Evolutionary conservation across 2,113 vertebrate species (phyloP).

Genomic region (Ellobius talpinus): DNA sequence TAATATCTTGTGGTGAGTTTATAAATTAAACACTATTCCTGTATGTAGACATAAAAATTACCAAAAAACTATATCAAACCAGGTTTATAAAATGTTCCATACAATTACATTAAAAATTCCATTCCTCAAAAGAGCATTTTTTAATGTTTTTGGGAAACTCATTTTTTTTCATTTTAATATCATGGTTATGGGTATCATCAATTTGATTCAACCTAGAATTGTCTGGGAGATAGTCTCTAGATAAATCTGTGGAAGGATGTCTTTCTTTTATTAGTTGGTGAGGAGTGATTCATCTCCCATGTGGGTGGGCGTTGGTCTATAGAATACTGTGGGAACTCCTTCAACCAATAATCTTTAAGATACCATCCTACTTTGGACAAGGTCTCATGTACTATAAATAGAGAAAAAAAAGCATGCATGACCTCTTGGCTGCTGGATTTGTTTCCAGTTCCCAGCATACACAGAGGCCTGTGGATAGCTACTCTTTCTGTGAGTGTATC

Average conservation of each 20-base stretch:
- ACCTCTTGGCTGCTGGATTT: too few species aligned
- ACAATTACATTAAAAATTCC: not conserved
- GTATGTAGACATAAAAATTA: not conserved
- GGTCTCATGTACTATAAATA: too few species aligned
- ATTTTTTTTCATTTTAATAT: not conserved
- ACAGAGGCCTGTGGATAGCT: too few species aligned
- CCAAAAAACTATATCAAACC: not conserved
- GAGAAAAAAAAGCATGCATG: too few species aligned
- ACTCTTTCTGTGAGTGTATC: too few species aligned
- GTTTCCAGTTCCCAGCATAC: too few species aligned
- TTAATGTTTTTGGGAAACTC: not conserved
- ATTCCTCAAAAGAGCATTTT: not conserved
- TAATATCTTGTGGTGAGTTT: not conserved
- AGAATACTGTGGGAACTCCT: too few species aligned
- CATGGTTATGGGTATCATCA: not conserved
- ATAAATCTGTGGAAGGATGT: not conserved
- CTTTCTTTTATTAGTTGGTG: not conserved
- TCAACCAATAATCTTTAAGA: too few species aligned
- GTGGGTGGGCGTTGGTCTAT: fast-evolving
- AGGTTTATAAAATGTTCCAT: not conserved
- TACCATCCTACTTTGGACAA: too few species aligned
- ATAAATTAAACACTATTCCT: not conserved
- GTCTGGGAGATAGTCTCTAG: not conserved
- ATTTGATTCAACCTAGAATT: not conserved
- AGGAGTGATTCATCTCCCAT: too few species aligned